These are phyloP conservation scores for Papilio glaucus DNA, from an alignment of 1,140 invertebrate genomes.

Conservation along the genomic window DNA sequence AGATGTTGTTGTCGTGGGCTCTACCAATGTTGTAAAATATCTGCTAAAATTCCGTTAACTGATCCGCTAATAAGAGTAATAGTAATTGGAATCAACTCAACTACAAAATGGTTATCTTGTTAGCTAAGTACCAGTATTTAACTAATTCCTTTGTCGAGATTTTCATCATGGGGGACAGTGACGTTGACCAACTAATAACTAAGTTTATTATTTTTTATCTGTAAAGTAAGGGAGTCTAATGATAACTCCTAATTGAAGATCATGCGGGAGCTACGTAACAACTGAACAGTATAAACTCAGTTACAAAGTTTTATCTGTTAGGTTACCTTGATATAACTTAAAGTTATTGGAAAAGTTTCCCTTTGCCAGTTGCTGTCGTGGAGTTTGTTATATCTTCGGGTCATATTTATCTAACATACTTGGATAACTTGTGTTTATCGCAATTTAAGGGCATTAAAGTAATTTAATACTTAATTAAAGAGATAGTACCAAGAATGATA, in stretches of 20 bases:
- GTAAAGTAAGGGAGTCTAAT: not conserved
- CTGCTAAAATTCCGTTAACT: too few relatives aligned
- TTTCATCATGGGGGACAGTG: too few relatives aligned
- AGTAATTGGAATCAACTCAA: too few relatives aligned
- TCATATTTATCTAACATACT: not conserved
- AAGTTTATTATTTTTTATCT: too few relatives aligned
- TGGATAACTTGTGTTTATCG: not conserved
- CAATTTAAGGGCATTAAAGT: not conserved
- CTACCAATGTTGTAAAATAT: too few relatives aligned
- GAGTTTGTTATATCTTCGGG: not conserved
- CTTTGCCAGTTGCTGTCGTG: not conserved
- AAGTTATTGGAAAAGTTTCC: slow-evolving; percentile 19
- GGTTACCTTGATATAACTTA: slow-evolving; percentile 10
- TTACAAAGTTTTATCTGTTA: not conserved
- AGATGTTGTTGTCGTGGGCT: too few relatives aligned
- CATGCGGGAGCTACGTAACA: not conserved
- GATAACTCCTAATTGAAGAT: not conserved
- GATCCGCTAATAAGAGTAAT: too few relatives aligned
- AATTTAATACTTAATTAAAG: not conserved
- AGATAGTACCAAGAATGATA: too few relatives aligned
- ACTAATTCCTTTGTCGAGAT: too few relatives aligned
- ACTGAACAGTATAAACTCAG: not conserved
- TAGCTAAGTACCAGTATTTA: too few relatives aligned
- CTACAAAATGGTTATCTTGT: too few relatives aligned
- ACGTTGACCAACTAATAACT: too few relatives aligned